These are phyloP conservation scores for Iphiclides podalirius DNA, from an alignment of 2,888 invertebrate species.

Conservation along the genomic window DNA sequence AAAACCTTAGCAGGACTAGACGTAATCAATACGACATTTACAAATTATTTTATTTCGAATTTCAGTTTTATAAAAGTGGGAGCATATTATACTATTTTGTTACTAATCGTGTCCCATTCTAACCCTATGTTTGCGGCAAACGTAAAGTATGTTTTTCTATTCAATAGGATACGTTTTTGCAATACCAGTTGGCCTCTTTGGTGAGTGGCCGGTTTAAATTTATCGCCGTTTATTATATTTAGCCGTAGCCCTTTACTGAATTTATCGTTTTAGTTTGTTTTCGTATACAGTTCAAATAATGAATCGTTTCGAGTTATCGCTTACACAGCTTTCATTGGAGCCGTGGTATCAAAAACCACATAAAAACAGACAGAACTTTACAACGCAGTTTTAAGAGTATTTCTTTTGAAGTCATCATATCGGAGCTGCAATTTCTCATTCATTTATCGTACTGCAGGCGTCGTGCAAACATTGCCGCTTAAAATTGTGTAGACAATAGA, in stretches of 20 bases:
- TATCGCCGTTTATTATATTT: constrained; percentile 40
- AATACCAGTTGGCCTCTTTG: constrained; percentile 77
- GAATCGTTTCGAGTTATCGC: constrained; percentile 40
- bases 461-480: constrained; percentile 5
- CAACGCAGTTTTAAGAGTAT: constrained; percentile 6
- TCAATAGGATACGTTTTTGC: constrained; percentile 75
- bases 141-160: constrained; percentile 60
- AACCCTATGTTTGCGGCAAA: constrained; percentile 31
- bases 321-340: constrained; percentile 58
- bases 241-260: constrained; percentile 44
- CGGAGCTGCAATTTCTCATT: constrained; percentile 10
- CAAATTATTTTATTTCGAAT: background rate
- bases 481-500: constrained; percentile 11
- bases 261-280: constrained; percentile 35
- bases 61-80: constrained; percentile 25
- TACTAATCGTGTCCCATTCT: constrained; percentile 45
- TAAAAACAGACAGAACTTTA: background rate
- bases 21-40: too few relatives aligned
- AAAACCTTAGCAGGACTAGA: background rate
- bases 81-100: constrained; percentile 41
- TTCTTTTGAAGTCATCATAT: constrained; percentile 4
- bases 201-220: constrained; percentile 67
- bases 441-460: background rate
- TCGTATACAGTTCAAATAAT: constrained; percentile 24
- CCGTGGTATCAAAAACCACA: constrained; percentile 15